Evolutionary conservation across 2,113 vertebrate species (phyloP), one percentile per base, ranked within the genome.

Genomic region (Tringa solitaria): DNA sequence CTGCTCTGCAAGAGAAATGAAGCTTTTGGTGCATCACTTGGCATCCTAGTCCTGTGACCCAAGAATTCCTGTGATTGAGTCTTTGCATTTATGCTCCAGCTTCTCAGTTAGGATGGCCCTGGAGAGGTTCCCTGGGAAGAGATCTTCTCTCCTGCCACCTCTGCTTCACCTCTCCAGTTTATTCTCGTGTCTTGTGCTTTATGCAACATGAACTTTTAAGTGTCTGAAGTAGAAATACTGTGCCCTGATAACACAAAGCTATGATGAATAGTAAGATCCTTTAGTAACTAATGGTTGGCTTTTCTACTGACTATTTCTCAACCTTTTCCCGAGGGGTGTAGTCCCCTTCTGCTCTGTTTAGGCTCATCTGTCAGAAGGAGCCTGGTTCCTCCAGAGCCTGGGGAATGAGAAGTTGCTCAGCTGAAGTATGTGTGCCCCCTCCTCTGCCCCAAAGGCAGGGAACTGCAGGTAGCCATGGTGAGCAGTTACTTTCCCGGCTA

Each of bases 241-340:
- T n/a, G 32, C 26, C 35, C 14, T 20, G 51, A 17, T 10, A 8
- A 41, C 26, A n/a, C 20, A 28, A 3, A 17, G 16, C 3, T 14
- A 2, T 2, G 0, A 21, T 2, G 43, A 46, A 3, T 17, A 80
- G 21, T 30, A 27, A 56, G 23, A 28, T 46, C 10, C 10, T 41
- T 17, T 8, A 54, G 41, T 20, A 32, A 4, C 24, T 77, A 24
- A 37, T 14, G 32, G 4, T 33, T 92, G n/a, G 4, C 11, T 67
- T 78, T 37, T 24, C 21, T 13, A 2, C 48, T 41, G 26, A 7
- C 39, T 19, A 3, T 51, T 70, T 18, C 63, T 84, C 7, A 26
- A 8, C 13, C 17, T 59, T 65, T 84, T 48, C 77, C 73, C 2
- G 4, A 46, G 76, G 76, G 41, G 23, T 24, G 4, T 45, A 28